A percentile compares a stretch with the other conserved stretches of the same genome.
Conservation (phyloP, 2,888 invertebrate species). For the Rhopalosiphum nymphaeae region DNA sequence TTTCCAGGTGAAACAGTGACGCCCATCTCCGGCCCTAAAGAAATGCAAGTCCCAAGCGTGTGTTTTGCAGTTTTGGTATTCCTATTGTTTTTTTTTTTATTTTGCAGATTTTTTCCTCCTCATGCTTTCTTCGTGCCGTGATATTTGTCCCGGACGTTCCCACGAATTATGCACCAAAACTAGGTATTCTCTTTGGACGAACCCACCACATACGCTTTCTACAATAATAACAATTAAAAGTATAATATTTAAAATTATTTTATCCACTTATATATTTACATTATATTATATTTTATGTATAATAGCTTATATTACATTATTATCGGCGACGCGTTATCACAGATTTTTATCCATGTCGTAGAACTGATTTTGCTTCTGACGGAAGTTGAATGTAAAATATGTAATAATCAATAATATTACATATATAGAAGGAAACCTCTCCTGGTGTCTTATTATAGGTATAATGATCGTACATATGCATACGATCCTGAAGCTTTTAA, state of each 20-base stretch:
- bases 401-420: background rate
- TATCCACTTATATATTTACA: background rate
- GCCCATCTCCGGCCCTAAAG: conserved; percentile 26
- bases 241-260: background rate
- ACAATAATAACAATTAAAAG: background rate
- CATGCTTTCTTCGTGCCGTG: background rate
- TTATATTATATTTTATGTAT: no score
- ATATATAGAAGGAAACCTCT: background rate
- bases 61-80: background rate
- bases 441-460: background rate
- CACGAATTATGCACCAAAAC: conserved; percentile 16
- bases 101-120: background rate
- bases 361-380: background rate
- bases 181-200: background rate
- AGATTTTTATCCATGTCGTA: background rate
- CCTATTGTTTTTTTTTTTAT: background rate
- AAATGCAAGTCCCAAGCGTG: background rate
- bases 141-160: background rate
- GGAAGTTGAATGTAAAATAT: background rate
- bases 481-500: background rate
- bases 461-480: background rate
- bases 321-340: background rate
- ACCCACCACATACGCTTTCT: background rate
- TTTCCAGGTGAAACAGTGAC: background rate
- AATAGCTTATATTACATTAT: no score